phyloP scores from a whole-genome alignment of 2,888 invertebrate genomes.

The Caenorhabditis panamensis region DNA sequence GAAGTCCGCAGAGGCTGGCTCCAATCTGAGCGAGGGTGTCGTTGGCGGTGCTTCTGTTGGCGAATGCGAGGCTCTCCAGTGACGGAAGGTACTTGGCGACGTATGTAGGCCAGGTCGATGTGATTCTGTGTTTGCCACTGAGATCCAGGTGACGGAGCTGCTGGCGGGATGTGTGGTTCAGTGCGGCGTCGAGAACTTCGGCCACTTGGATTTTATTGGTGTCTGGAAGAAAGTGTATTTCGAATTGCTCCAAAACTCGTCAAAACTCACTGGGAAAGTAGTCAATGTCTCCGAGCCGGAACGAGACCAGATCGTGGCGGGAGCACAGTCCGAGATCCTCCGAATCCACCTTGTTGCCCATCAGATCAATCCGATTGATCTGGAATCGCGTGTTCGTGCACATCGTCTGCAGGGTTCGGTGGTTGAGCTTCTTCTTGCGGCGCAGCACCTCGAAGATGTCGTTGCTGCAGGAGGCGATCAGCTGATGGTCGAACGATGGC shows the following conservation, averaged over 20 bases:
- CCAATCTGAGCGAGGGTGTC: conserved; percentile 53
- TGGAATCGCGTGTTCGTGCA: conserved; percentile 39
- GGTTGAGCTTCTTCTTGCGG: conserved; percentile 42
- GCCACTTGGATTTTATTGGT: conserved; percentile 61
- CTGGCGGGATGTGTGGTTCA: conserved; percentile 34
- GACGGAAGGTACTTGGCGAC: conserved; percentile 43
- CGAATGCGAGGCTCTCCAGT: conserved; percentile 58
- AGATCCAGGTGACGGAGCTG: conserved; percentile 54
- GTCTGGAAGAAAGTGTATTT: conserved; percentile 31
- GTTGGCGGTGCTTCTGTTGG: conserved; percentile 55
- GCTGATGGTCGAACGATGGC: conserved; percentile 38
- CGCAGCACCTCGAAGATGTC: conserved; percentile 57
- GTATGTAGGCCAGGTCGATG: conserved; percentile 48
- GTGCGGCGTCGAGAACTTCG: conserved; percentile 41
- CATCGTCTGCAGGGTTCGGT: conserved; percentile 38
- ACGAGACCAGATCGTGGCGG: conserved; percentile 42
- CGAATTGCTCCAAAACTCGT: background rate
- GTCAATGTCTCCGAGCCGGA: conserved; percentile 56
- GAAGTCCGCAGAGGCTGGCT: conserved; percentile 34
- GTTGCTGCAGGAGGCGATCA: conserved; percentile 55
- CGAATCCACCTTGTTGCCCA: conserved; percentile 43
- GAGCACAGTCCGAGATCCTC: conserved; percentile 44
- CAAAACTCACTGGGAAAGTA: conserved; percentile 37
- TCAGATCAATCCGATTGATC: conserved; percentile 60
- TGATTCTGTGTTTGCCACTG: conserved; percentile 42